These are phyloP conservation scores for Perdix hodgsoniae DNA, from an alignment of 2,797 vertebrate species.

Conservation along the genomic window DNA sequence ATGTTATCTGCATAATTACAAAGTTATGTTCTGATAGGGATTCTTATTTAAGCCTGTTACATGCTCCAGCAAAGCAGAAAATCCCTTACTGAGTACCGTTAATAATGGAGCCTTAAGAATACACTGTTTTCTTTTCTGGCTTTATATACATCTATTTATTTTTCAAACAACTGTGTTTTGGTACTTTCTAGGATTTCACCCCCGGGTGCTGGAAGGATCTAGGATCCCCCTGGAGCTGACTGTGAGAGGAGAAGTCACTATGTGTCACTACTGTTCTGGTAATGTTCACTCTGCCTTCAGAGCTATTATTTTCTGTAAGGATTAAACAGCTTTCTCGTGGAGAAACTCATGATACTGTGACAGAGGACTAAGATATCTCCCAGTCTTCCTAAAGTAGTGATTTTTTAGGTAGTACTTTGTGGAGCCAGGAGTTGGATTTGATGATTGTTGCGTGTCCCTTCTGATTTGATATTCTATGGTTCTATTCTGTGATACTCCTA, in stretches of 20 bases:
- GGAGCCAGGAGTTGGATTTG: background rate
- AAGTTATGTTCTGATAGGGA: slow-evolving; percentile 29
- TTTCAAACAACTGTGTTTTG: slow-evolving; percentile 9
- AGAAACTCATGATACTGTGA: rapidly evolving
- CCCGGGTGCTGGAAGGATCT: background rate
- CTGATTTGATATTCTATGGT: background rate
- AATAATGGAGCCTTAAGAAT: slow-evolving; percentile 61
- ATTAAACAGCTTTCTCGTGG: background rate
- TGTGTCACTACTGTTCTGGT: background rate
- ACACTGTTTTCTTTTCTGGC: slow-evolving; percentile 40
- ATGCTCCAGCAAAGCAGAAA: slow-evolving; percentile 68
- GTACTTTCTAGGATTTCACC: slow-evolving; percentile 42
- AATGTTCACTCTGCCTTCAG: rapidly evolving
- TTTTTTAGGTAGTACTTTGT: background rate
- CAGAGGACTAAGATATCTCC: background rate
- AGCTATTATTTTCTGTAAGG: background rate
- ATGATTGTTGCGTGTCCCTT: background rate
- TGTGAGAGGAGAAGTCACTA: background rate
- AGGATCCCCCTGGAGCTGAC: background rate
- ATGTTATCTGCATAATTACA: slow-evolving; percentile 41
- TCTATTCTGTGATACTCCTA: background rate
- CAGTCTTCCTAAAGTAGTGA: background rate
- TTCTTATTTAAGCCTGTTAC: slow-evolving; percentile 61
- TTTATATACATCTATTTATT: slow-evolving; percentile 38
- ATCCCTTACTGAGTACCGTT: slow-evolving; percentile 58